Evolutionary conservation across 1,140 invertebrate genomes (phyloP), one percentile per base, ranked within the genome.

Genomic region (Aphidius gifuensis): DNA sequence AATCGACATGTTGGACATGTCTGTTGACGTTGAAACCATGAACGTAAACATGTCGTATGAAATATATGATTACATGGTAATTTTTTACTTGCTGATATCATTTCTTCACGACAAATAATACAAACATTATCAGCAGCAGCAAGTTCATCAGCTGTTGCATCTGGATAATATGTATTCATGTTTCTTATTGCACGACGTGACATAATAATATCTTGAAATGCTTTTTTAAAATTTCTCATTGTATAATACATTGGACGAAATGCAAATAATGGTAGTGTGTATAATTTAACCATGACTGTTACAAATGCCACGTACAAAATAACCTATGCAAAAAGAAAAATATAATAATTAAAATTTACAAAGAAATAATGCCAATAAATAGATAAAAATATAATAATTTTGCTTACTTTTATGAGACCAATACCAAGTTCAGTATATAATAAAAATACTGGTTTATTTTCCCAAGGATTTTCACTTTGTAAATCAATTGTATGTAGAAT

Each of bases 1-100:
- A 98, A 86, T 21, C 98, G 87, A 81, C 98, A 99, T 1, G 97
- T 99, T 5, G 98, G 98, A 81, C 98, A 99, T 1, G 97, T 99
- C 83, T 99, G 98, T 79, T 99, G 98, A 9, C 97, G 86, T 83
- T 99, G 98, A 81, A 99, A 99, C 97, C 97, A 99, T 5, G 96
- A 96, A 7, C 97, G 87, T n/a, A 99, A 83, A 80, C 98, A 99
- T 42, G 92, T 91, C 32, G 96, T 93, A 80, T 99, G 98, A 83
- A 99, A 99, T 71, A 99, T 99, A 77, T 99, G 98, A 81, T 97
- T 97, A 82, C 98, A 99, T 0, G 98, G 97, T 60, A 99, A 83
- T 77, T 98, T 99, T 82, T 99, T 99, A 3, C 93, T 92, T 47
- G 91, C 92, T 81, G 84, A 77, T 42, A 86, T 76, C 82, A 85